Evolutionary conservation across 2,113 vertebrate genomes (phyloP).

Genomic region (Protomyctophum bolini): DNA sequence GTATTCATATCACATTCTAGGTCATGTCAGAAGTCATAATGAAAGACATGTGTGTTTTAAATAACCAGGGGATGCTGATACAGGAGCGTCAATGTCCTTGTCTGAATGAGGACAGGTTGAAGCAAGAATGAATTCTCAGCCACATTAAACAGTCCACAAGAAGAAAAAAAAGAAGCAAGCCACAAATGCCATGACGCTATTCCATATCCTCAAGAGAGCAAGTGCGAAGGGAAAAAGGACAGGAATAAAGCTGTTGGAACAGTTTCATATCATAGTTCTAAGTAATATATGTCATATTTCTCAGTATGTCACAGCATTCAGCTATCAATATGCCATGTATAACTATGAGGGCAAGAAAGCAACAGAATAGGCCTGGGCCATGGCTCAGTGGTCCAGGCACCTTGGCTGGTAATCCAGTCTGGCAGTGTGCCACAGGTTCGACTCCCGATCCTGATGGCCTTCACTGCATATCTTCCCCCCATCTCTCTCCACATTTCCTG

Average conservation of each 20-base stretch:
- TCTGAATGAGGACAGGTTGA: slow-evolving; percentile 76
- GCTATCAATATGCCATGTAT: slow-evolving; percentile 33
- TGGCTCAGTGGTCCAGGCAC: too few species aligned
- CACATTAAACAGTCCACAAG: slow-evolving; percentile 68
- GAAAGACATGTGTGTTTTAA: slow-evolving; percentile 81
- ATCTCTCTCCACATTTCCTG: too few species aligned
- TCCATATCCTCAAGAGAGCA: slow-evolving; percentile 68
- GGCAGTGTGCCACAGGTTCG: too few species aligned
- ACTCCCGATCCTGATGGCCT: too few species aligned
- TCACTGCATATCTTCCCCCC: too few species aligned
- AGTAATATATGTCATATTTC: slow-evolving; percentile 50
- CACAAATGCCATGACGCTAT: slow-evolving; percentile 62
- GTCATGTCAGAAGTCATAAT: slow-evolving; percentile 86
- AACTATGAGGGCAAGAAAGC: slow-evolving; percentile 17
- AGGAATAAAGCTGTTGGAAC: slow-evolving; percentile 63
- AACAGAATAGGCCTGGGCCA: too few species aligned
- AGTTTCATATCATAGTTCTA: too few species aligned
- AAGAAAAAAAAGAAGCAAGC: slow-evolving; percentile 49
- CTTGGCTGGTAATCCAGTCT: too few species aligned
- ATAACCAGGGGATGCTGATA: slow-evolving; percentile 79
- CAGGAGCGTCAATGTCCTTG: slow-evolving; percentile 69
- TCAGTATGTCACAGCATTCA: slow-evolving; percentile 50
- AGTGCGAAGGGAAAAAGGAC: slow-evolving; percentile 59
- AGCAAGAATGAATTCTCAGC: slow-evolving; percentile 65
- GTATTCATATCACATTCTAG: slow-evolving; percentile 85